These are phyloP conservation scores for Cotesia chilonis DNA, from an alignment of 1,140 invertebrate genomes.

Conservation along the genomic window DNA sequence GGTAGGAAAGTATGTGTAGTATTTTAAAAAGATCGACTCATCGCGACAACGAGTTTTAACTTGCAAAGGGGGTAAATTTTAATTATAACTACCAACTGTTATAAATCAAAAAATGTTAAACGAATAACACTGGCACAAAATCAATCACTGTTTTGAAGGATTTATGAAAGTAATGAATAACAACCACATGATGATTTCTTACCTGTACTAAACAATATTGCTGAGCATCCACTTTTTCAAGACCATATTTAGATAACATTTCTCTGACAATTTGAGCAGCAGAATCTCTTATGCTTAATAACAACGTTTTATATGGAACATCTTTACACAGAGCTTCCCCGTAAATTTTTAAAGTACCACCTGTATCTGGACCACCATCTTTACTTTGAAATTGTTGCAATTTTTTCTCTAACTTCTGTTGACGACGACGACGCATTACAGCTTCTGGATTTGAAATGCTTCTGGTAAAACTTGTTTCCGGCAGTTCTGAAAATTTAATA, in stretches of 20 bases:
- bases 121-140: too few species aligned
- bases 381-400: slow-evolving; percentile 94
- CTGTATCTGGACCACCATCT: slow-evolving; percentile 90
- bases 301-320: slow-evolving; percentile 97
- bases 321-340: slow-evolving; percentile 95
- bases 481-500: slow-evolving; percentile 77
- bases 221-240: slow-evolving; percentile 86
- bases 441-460: slow-evolving; percentile 99
- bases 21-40: too few species aligned
- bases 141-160: background rate
- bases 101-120: too few species aligned
- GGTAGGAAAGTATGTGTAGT: too few species aligned
- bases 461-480: slow-evolving; percentile 96
- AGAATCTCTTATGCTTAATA: slow-evolving; percentile 92
- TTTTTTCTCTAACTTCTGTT: slow-evolving; percentile 97
- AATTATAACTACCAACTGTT: too few species aligned
- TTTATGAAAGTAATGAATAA: background rate
- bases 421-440: slow-evolving; percentile 95
- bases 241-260: slow-evolving; percentile 96
- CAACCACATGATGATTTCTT: slow-evolving; percentile 41
- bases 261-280: slow-evolving; percentile 92
- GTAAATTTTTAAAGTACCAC: slow-evolving; percentile 98
- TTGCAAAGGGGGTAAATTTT: too few species aligned
- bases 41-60: too few species aligned
- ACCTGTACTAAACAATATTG: slow-evolving; percentile 97